Conservation (phyloP, 2,888 invertebrate species). For the Andrena bucephala region DNA sequence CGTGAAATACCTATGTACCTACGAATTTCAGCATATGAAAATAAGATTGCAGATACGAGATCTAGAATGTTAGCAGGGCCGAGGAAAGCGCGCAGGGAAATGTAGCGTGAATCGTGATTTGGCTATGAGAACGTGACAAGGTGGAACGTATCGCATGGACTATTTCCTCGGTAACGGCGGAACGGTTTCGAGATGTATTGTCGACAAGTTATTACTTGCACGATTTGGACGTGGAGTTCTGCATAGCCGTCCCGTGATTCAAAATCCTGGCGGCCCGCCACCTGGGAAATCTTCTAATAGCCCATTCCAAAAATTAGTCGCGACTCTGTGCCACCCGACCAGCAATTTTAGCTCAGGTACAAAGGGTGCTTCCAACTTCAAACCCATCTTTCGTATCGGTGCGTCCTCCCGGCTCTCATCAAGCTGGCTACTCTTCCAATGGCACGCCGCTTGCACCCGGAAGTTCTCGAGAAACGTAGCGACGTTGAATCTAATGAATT, state of each 20-base stretch:
- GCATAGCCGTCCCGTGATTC: constrained; percentile 54
- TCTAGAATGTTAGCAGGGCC: background rate
- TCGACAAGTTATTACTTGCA: constrained; percentile 67
- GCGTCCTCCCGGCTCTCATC: background rate
- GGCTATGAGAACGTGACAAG: constrained; percentile 37
- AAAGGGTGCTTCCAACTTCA: constrained; percentile 28
- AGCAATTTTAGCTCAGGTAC: constrained; percentile 33
- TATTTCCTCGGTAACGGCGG: constrained; percentile 42
- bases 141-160: constrained; percentile 58
- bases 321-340: constrained; percentile 4
- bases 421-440: background rate
- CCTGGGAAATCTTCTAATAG: constrained; percentile 43
- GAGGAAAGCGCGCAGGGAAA: constrained; percentile 7
- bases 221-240: constrained; percentile 59
- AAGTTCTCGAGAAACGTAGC: background rate
- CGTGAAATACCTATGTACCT: too few relatives aligned
- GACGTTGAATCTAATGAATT: too few relatives aligned
- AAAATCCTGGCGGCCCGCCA: constrained; percentile 56
- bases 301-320: constrained; percentile 47
- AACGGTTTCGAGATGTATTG: constrained; percentile 53
- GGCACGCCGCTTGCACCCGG: background rate
- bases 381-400: background rate
- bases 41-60: too few relatives aligned
- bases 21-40: too few relatives aligned
- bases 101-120: constrained; percentile 25